Base-by-base conservation (phyloP, 1,140 invertebrate species). In the Drosophila nikananu region DNA sequence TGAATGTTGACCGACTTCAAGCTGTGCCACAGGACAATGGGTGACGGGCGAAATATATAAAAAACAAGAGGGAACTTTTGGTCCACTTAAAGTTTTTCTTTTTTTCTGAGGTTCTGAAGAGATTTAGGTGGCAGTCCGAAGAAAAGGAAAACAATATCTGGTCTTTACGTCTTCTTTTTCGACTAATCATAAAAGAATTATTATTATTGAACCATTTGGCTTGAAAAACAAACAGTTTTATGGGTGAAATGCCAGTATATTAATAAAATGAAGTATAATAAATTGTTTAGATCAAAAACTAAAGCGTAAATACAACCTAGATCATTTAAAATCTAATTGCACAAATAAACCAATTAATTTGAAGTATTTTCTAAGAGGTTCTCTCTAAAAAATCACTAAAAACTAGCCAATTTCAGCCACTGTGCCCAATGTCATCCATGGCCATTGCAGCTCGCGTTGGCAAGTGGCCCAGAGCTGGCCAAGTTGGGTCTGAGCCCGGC, bases 1-100 rank as follows among this genome's bases (percentile, higher is more conserved):
- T 25, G 35, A 81, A 77, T 66, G 67, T 82, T 91, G 65, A 80
- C 72, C 78, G 81, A 82, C 86, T 77, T 80, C 76, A 80, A 80
- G 73, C 65, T 57, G 59, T 64, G 49, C 46, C 52, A 41, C 65
- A 41, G 42, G 61, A 60, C 60, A 66, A 72, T 59, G 59, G 63
- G 64, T 63, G 62, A 60, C 44, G 30, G 35, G 19, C 51, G 25
- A 44, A 60, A 64, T 49, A 1, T 30, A 73, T 19, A 52, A 63
- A 25, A 63, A 42, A 39, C 27, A 51, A 27, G 17, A 15, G 55
- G 42, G 1, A 64, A 64, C 39, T 66, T 32, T 35, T 27, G 13
- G 37, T 21, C 9, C 15, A 23, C 30, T 55, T 68, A 30, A 46
- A 71, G n/a, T 44, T 19, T 42, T 6, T 10, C 27, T 13, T 25